A percentile compares a stretch with the other conserved stretches of the same genome.
phyloP scores from a whole-genome alignment of 2,888 invertebrate genomes.

The Chelonus formosanus region DNA sequence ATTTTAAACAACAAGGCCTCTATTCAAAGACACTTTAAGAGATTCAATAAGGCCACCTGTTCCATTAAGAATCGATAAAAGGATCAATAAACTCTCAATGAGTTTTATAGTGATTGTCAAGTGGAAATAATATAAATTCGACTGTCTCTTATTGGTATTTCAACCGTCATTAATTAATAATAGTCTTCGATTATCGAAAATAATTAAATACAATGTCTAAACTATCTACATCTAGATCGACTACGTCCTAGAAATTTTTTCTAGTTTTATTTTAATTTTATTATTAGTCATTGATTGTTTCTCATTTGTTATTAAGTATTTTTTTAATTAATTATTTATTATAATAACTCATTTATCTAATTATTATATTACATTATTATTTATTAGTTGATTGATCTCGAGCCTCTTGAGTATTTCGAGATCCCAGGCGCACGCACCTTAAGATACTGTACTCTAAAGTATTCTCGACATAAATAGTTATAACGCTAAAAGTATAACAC shows the following conservation, averaged over 20 bases:
- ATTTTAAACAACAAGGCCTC: no score
- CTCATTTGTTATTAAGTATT: no score
- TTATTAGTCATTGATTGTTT: no score
- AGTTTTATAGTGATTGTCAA: neutral
- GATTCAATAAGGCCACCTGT: conserved; percentile 23
- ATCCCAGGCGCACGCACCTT: neutral
- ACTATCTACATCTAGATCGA: no score
- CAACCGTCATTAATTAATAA: neutral
- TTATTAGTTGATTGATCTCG: no score
- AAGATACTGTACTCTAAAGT: conserved; percentile 18
- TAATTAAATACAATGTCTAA: no score
- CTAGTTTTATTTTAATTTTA: no score
- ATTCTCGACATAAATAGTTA: conserved; percentile 31
- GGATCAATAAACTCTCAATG: neutral
- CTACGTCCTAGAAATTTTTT: no score
- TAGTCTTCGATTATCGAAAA: neutral
- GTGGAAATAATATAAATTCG: conserved; percentile 16
- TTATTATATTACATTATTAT: no score
- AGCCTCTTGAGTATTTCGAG: neutral
- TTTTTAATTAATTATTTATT: no score
- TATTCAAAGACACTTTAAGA: no score
- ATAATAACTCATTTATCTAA: no score
- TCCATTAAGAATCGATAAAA: conserved; percentile 10
- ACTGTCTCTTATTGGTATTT: conserved; percentile 12
- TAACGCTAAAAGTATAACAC: conserved; percentile 48